Base-by-base conservation (phyloP, 2,797 vertebrate species). In the Rhinatrema bivittatum region DNA sequence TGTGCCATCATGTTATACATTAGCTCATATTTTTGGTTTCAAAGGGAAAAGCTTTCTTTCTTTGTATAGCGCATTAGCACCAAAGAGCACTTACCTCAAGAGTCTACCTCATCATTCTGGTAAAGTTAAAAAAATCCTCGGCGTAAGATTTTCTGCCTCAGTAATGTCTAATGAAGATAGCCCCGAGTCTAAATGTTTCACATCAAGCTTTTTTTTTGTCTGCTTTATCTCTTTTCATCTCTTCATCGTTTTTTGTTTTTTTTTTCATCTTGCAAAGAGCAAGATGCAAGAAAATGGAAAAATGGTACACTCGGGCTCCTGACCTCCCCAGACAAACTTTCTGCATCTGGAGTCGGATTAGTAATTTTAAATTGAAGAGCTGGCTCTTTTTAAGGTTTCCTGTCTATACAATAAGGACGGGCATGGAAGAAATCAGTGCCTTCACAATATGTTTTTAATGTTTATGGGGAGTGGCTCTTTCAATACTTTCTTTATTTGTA, bases 11-110 rank as follows among this genome's bases (percentile, higher is more conserved):
- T 45, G 36, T 8, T 42, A 38, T 70, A 47, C 47, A 68, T 55
- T 67, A 71, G 75, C 56, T 70, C 76, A 73, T 76, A 50, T 62
- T 71, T 47, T n/a, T 41, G 32, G 29, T 42, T 44, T 46, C 42
- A n/a, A 36, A 12, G 37, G 26, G 13, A 8, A 20, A 8, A 28
- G 25, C 24, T 36, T 11, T 50, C 55, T 62, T 73, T 66, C 68
- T 81, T 81, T 79, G 72, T 82, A 76, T 66, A 68, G 56, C 67
- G 64, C 54, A 55, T 85, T 79, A 42, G 46, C 63, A 74, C 69
- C 68, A 65, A 70, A 79, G 69, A 74, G 68, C 72, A 75, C 83
- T 88, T 86, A 82, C 79, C 69, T 85, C 73, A 76, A 79, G 79
- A 82, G 60, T 75, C 68, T 69, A 77, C 64, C 50, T 64, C 72